Evolutionary conservation across 2,888 invertebrate species (phyloP).

Genomic region (Druceiella hillmani): DNA sequence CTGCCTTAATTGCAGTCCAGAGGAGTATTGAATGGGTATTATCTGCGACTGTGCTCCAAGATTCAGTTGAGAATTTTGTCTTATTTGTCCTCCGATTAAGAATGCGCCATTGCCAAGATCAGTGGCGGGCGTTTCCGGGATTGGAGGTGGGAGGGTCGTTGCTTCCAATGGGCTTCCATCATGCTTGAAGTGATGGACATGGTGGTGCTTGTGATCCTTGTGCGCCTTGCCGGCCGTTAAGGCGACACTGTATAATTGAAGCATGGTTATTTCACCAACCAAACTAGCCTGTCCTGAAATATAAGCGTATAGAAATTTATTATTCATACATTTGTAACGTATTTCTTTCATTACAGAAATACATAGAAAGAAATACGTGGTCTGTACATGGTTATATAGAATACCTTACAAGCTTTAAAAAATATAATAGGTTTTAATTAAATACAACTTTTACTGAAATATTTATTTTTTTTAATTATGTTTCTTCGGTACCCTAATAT

Average conservation of each 20-base stretch:
- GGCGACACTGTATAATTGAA: constrained; percentile 75
- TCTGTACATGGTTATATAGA: too few relatives aligned
- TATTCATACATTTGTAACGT: too few relatives aligned
- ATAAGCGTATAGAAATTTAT: too few relatives aligned
- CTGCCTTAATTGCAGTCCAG: constrained; percentile 49
- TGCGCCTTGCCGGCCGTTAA: constrained; percentile 82
- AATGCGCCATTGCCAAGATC: constrained; percentile 50
- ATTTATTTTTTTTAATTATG: too few relatives aligned
- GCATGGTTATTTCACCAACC: constrained; percentile 72
- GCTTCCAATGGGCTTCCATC: constrained; percentile 60
- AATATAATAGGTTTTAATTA: too few relatives aligned
- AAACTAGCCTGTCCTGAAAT: constrained; percentile 58
- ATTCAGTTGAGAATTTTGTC: constrained; percentile 51
- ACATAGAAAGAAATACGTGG: too few relatives aligned
- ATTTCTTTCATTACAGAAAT: too few relatives aligned
- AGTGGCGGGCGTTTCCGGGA: constrained; percentile 43
- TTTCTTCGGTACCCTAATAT: too few relatives aligned
- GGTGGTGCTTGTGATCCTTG: constrained; percentile 82
- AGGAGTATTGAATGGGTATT: constrained; percentile 42
- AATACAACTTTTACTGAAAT: too few relatives aligned
- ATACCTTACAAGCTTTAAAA: too few relatives aligned
- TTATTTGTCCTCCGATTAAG: constrained; percentile 60
- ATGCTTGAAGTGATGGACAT: constrained; percentile 74
- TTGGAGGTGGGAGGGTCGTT: constrained; percentile 51
- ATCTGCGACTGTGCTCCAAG: constrained; percentile 43